Evolutionary conservation across 1,140 invertebrate species (phyloP).

Genomic region (Antheraea pernyi): DNA sequence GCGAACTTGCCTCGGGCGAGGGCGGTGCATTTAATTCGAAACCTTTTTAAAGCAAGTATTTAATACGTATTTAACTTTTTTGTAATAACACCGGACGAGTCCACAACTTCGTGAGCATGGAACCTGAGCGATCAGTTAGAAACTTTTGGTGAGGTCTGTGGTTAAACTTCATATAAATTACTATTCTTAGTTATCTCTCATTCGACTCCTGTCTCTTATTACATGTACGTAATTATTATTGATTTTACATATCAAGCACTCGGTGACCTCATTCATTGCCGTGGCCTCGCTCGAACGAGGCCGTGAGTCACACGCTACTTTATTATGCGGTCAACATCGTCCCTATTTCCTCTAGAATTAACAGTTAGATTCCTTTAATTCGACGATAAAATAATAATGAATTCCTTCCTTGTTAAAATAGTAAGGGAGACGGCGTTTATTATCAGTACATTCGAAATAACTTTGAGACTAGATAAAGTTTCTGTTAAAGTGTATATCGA

Average conservation of each 20-base stretch:
- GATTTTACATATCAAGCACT: conserved; percentile 1
- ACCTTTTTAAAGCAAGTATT: too few relatives aligned
- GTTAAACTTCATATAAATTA: too few relatives aligned
- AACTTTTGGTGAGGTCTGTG: too few relatives aligned
- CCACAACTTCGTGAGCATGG: too few relatives aligned
- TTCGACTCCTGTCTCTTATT: not conserved
- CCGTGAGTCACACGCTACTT: conserved; percentile 20
- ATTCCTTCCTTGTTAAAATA: not conserved
- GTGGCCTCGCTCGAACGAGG: conserved; percentile 21
- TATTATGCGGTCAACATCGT: not conserved
- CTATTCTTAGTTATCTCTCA: not conserved
- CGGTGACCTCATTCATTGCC: conserved; percentile 26
- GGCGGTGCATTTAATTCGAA: too few relatives aligned
- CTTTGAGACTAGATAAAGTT: not conserved
- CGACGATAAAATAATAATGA: not conserved
- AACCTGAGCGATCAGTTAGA: too few relatives aligned
- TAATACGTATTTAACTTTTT: too few relatives aligned
- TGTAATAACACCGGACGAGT: too few relatives aligned
- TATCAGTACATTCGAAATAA: not conserved
- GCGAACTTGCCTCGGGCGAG: too few relatives aligned
- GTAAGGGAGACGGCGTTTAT: not conserved
- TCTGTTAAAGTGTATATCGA: not conserved
- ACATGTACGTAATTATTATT: not conserved
- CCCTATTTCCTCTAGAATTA: not conserved
- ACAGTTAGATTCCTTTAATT: not conserved